These are phyloP conservation scores for Lordiphosa collinella DNA, from an alignment of 1,140 invertebrate genomes.

Conservation along the genomic window DNA sequence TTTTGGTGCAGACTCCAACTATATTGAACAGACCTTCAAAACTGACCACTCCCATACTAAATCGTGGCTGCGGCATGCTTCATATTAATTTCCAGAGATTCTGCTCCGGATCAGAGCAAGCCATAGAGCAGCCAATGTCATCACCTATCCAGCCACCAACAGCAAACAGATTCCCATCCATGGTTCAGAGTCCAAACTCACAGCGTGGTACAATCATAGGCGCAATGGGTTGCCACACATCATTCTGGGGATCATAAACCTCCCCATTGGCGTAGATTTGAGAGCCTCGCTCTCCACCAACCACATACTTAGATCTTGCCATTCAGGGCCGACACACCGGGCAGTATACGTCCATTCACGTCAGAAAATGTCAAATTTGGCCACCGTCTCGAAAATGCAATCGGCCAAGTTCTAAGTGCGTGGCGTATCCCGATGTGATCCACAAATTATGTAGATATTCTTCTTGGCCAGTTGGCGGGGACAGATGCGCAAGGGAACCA, in stretches of 20 bases:
- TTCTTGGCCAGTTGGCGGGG: constrained; percentile 91
- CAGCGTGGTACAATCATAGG: constrained; percentile 93
- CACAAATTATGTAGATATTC: constrained; percentile 94
- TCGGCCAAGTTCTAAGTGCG: constrained; percentile 84
- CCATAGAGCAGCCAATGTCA: constrained; percentile 93
- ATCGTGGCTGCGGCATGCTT: constrained; percentile 91
- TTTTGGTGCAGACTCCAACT: constrained; percentile 93
- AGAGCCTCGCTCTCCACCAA: constrained; percentile 94
- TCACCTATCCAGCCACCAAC: constrained; percentile 96
- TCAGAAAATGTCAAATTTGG: constrained; percentile 87
- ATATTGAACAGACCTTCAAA: constrained; percentile 92
- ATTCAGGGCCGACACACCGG: constrained; percentile 92
- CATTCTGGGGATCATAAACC: constrained; percentile 89
- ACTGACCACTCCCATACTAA: constrained; percentile 94
- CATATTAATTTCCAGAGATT: constrained; percentile 91
- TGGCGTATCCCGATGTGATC: constrained; percentile 88
- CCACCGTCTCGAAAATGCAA: constrained; percentile 88
- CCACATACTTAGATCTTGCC: constrained; percentile 94
- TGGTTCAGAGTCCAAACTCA: constrained; percentile 93
- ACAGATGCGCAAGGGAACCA: constrained; percentile 87
- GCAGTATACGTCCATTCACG: constrained; percentile 94
- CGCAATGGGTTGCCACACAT: constrained; percentile 87
- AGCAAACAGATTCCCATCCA: constrained; percentile 91
- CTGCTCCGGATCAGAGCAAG: constrained; percentile 91
- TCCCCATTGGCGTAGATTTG: constrained; percentile 94